Evolutionary conservation across 2,113 vertebrate genomes (phyloP), one percentile per base, ranked within the genome.

Genomic region (Poecile atricapillus): DNA sequence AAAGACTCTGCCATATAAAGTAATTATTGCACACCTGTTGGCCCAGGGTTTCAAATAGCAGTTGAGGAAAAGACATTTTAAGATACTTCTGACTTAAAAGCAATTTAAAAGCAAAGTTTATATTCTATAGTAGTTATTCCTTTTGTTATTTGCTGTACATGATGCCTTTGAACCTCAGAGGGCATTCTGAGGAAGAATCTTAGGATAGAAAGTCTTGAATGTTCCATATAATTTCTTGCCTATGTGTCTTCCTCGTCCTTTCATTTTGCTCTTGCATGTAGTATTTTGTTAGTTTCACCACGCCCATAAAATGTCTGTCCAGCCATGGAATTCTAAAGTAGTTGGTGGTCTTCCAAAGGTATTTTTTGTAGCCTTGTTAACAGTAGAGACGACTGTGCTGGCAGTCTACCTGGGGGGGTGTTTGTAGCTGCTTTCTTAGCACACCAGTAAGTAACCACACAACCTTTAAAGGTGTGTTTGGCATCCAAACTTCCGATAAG

Each of bases 1-100:
- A 52, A 85, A 16, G 14, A 3, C 46, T 59, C 0, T 30, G 11
- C 28, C 1, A 0, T 9, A 2, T 15, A 15, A 47, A 73, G 53
- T 15, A 7, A 5, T 77, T 27, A 10, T 11, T 60, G 19, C 18
- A 6, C 7, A 13, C 21, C 41, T 44, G 1, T 79, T 75, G 64
- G 35, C n/a, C 50, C 16, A 16, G 18, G 24, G 7, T 39, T 80
- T 86, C 30, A 17, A n/a, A 16, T 3, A 56, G 41, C 41, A 77
- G 13, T 35, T 44, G 50, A 73, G 27, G 75, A 78, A 31, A 64
- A n/a, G 11, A 8, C 5, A 4, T 59, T 79, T 82, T 59, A n/a
- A 75, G 78, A 33, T 43, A 14, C 2, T 78, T 64, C 12, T 27
- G 69, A 43, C 50, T 28, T 80, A 28, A 68, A 71, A 82, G 35